Evolutionary conservation across 2,888 invertebrate genomes (phyloP).

Genomic region (Euphydryas editha): DNA sequence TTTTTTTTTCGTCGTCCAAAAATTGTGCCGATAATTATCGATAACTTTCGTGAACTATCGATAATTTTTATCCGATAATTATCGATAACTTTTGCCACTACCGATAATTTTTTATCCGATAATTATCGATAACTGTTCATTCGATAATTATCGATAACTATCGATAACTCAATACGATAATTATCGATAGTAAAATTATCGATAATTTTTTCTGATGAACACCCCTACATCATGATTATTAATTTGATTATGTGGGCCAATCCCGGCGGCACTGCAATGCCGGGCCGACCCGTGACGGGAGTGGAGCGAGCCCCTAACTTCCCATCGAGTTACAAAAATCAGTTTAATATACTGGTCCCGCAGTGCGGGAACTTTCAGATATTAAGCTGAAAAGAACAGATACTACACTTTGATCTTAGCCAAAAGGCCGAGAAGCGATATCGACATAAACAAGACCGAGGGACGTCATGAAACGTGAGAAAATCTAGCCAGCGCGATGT

Average conservation of each 20-base stretch:
- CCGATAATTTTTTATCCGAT: too few species aligned
- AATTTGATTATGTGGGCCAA: constrained; percentile 45
- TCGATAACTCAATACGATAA: too few species aligned
- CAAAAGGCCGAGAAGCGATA: constrained; percentile 44
- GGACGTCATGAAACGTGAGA: constrained; percentile 12
- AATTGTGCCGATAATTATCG: too few species aligned
- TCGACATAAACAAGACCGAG: background rate
- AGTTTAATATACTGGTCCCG: constrained; percentile 51
- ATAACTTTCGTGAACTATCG: too few species aligned
- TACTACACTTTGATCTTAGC: constrained; percentile 39
- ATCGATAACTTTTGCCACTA: too few species aligned
- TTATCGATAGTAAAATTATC: too few species aligned
- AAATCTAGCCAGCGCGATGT: constrained; percentile 26
- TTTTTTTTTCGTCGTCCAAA: too few species aligned
- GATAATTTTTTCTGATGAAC: too few species aligned
- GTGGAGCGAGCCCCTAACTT: constrained; percentile 50
- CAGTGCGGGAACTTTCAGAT: constrained; percentile 48
- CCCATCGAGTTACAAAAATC: constrained; percentile 48
- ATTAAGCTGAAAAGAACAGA: constrained; percentile 46
- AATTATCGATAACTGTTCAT: too few species aligned
- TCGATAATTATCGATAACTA: too few species aligned
- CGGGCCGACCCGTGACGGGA: constrained; percentile 50
- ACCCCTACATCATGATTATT: too few species aligned
- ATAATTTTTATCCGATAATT: too few species aligned
- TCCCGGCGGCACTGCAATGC: constrained; percentile 51